phyloP scores from a whole-genome alignment of 2,888 invertebrate genomes.

The Teleogryllus oceanicus region DNA sequence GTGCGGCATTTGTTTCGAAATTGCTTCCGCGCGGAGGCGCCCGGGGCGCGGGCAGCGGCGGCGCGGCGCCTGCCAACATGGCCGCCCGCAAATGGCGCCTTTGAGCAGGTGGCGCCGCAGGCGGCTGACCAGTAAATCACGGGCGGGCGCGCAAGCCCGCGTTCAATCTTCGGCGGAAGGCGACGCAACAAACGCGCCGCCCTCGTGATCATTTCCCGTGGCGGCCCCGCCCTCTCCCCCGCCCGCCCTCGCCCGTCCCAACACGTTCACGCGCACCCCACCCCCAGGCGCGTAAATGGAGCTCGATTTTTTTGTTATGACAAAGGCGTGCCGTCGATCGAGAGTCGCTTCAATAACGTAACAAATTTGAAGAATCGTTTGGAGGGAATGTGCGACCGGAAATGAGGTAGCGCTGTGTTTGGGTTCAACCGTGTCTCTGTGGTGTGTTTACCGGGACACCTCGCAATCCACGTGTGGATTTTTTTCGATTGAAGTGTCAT shows the following conservation, averaged over 20 bases:
- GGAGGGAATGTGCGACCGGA: not conserved
- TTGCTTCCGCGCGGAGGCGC: not conserved
- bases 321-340: not conserved
- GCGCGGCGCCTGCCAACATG: not conserved
- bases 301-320: not conserved
- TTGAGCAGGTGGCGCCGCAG: slow-evolving; percentile 12
- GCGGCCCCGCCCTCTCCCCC: not conserved
- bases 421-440: not conserved
- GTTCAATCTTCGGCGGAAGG: slow-evolving; percentile 20
- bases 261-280: not conserved
- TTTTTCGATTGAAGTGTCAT: slow-evolving; percentile 18
- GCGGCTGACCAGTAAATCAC: slow-evolving; percentile 21
- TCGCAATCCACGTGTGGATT: not conserved
- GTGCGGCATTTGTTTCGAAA: not conserved
- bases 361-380: slow-evolving; percentile 18
- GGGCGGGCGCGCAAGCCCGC: not conserved
- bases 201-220: slow-evolving; percentile 8
- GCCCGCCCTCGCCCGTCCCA: too few relatives aligned
- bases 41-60: not conserved
- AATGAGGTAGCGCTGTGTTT: not conserved
- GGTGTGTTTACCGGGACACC: slow-evolving; percentile 11
- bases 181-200: not conserved
- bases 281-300: not conserved
- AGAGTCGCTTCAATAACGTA: not conserved
- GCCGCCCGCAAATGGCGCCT: not conserved